Percentiles rank a stretch among this genome's conserved stretches.
Evolutionary conservation across 2,113 vertebrate genomes (phyloP).

Genomic region (Scolopax mira): DNA sequence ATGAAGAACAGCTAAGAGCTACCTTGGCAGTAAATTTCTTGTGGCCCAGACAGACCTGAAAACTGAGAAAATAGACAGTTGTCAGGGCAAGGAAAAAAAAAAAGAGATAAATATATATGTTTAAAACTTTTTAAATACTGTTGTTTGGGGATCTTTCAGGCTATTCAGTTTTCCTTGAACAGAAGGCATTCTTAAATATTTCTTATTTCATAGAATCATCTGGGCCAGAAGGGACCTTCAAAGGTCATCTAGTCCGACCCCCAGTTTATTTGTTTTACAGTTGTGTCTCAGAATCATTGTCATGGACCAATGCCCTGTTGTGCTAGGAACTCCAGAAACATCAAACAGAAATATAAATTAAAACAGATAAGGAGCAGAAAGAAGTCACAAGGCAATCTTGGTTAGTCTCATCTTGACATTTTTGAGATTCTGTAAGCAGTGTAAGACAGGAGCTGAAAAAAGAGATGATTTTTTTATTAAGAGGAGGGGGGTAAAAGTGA

Average conservation of each 20-base stretch:
- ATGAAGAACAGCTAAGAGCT: neutral
- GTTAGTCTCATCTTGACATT: neutral
- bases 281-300: neutral
- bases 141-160: neutral
- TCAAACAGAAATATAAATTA: neutral
- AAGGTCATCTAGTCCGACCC: no score
- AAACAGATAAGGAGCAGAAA: neutral
- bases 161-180: neutral
- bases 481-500: neutral
- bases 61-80: neutral
- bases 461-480: neutral
- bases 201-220: neutral
- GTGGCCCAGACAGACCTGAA: neutral
- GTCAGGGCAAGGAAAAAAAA: neutral
- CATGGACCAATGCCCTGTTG: neutral
- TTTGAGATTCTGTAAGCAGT: neutral
- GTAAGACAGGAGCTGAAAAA: neutral
- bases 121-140: neutral
- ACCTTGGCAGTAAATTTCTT: neutral
- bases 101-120: no score
- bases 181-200: neutral
- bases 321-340: neutral
- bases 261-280: neutral
- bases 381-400: neutral
- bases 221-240: no score